Evolutionary conservation across 64 coral and sea anemone species (phyloP).

Genomic region (Montipora capricornis): DNA sequence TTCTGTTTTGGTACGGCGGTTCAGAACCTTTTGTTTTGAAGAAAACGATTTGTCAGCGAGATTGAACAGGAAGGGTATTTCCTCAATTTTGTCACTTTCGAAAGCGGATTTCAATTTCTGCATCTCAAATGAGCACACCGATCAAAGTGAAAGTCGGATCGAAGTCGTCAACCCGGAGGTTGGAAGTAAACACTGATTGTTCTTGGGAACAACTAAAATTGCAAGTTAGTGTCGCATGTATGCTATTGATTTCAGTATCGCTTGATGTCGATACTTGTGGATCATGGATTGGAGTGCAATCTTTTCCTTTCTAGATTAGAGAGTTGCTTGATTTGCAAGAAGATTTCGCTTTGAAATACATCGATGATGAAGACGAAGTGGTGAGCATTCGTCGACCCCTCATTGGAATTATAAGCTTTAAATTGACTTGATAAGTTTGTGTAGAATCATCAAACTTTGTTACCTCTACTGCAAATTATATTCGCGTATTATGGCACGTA

Average conservation of each 20-base stretch:
- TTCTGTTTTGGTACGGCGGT: slow-evolving; percentile 50
- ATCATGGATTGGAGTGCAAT: not conserved
- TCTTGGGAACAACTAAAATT: slow-evolving; percentile 29
- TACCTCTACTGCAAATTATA: too few relatives aligned
- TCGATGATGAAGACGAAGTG: slow-evolving; percentile 72
- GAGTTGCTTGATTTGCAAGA: slow-evolving; percentile 34
- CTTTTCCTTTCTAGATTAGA: not conserved
- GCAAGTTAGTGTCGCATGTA: slow-evolving; percentile 14
- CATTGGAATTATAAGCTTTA: too few relatives aligned
- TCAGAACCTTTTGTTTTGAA: not conserved
- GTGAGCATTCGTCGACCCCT: not conserved
- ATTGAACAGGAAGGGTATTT: not conserved
- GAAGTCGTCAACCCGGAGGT: slow-evolving; percentile 12
- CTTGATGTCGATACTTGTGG: not conserved
- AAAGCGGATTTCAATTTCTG: not conserved
- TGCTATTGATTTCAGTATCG: not conserved
- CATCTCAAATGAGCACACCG: slow-evolving; percentile 13
- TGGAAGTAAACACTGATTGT: slow-evolving; percentile 15
- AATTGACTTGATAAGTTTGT: too few relatives aligned
- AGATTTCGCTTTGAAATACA: slow-evolving; percentile 57
- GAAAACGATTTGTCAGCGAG: slow-evolving; percentile 1
- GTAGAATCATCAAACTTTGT: not conserved
- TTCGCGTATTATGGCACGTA: too few relatives aligned
- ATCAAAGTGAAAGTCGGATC: slow-evolving; percentile 62
- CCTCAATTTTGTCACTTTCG: not conserved